A percentile compares a stretch with the other conserved stretches of the same genome.
Evolutionary conservation across 2,113 vertebrate species (phyloP).

Genomic region (Artemisiospiza belli): DNA sequence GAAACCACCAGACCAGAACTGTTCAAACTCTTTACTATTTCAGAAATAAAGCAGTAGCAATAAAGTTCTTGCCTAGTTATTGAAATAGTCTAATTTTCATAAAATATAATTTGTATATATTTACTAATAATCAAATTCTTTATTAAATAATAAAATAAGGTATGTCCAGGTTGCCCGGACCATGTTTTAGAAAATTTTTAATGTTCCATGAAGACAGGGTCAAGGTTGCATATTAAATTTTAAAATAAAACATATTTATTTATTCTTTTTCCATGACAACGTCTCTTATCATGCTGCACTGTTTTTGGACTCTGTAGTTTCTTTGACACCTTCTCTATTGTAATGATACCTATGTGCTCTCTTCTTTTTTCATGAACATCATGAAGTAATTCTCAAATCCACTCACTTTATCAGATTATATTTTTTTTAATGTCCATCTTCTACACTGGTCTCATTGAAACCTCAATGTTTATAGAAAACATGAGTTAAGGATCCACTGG

Average conservation of each 20-base stretch:
- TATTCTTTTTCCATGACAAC: not conserved
- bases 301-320: not conserved
- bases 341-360: not conserved
- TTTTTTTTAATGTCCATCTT: rapidly evolving
- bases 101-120: not conserved
- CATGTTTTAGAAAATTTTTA: not conserved
- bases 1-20: not conserved
- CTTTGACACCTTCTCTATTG: rapidly evolving
- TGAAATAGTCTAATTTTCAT: not conserved
- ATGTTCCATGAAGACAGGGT: not conserved
- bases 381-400: not conserved
- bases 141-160: not conserved
- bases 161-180: not conserved
- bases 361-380: not conserved
- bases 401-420: not conserved
- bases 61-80: rapidly evolving
- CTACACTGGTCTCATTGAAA: not conserved
- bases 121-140: not conserved
- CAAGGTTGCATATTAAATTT: not conserved
- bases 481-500: not conserved
- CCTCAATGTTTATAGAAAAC: not conserved
- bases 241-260: not conserved
- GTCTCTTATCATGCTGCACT: rapidly evolving
- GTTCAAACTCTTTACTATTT: not conserved
- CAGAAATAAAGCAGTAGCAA: not conserved